Evolutionary conservation across 2,888 invertebrate species (phyloP).

Genomic region (Drosophila emarginata): DNA sequence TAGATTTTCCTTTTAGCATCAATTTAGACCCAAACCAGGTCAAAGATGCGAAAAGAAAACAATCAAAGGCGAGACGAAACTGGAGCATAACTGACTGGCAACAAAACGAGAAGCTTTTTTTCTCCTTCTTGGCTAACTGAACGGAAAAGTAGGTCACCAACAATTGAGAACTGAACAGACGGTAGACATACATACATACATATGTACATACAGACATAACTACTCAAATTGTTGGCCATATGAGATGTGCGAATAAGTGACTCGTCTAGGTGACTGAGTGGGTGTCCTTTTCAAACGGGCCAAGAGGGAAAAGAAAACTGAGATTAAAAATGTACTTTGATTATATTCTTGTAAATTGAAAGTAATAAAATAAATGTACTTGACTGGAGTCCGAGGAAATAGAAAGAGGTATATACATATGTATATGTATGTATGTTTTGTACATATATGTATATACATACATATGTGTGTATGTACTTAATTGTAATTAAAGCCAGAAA

Average conservation of each 20-base stretch:
- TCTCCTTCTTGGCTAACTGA: constrained; percentile 12
- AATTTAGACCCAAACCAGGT: constrained; percentile 8
- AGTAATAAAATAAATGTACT: too few relatives aligned
- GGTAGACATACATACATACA: constrained; percentile 25
- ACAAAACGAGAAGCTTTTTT: constrained; percentile 16
- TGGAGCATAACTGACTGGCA: constrained; percentile 29
- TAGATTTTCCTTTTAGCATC: constrained; percentile 1
- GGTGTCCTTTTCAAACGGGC: background rate
- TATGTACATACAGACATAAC: too few relatives aligned
- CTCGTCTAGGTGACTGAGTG: too few relatives aligned
- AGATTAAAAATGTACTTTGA: too few relatives aligned
- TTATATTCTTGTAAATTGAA: too few relatives aligned
- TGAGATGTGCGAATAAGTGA: background rate
- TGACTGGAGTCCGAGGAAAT: too few relatives aligned
- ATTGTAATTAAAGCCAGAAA: too few relatives aligned
- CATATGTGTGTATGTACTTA: too few relatives aligned
- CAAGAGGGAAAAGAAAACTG: too few relatives aligned
- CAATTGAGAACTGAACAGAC: constrained; percentile 27
- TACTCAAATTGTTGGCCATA: constrained; percentile 35
- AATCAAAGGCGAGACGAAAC: constrained; percentile 34
- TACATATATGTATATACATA: too few relatives aligned
- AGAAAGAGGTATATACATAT: too few relatives aligned
- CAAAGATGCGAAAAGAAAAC: constrained; percentile 17
- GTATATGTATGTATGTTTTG: too few relatives aligned
- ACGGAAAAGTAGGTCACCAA: constrained; percentile 14